Base-by-base conservation (phyloP, 1,140 invertebrate species). In the Drosophila navojoa region DNA sequence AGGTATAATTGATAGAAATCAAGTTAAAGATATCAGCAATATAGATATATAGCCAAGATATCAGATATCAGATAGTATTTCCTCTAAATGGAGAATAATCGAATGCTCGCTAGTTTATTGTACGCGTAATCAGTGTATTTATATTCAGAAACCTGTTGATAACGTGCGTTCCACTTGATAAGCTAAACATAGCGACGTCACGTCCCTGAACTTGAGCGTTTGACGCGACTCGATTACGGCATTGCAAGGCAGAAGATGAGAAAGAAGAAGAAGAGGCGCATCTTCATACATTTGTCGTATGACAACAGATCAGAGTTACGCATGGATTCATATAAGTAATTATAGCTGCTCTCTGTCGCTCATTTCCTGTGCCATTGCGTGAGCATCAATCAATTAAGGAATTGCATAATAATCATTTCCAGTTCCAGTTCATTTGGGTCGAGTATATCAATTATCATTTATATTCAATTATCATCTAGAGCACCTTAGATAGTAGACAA, bases 171-270 rank as follows among this genome's bases (percentile, higher is more conserved):
- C 19, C 7, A n/a, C 5, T 38, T 50, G 71, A 73, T 73, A 73
- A 69, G 64, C 63, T 25, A 19, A 38, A 15, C 27, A n/a, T 15
- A 29, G 16, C 52, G 42, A 57, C 70, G 70, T 73, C 57, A 55
- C 35, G 71, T 54, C 57, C 71, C 35, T 73, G 71, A 73, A 73
- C 71, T 73, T 73, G 64, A 16, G 19, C 19, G 19, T 22, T 22
- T 22, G 19, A 22, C 19, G 0, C 19, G 27, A 9, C 40, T 35
- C 19, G 27, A 9, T 57, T 35, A 57, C 35, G 25, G 2, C 55
- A 59, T 38, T 38, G 35, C 35, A 10, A 11, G 11, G 11, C 35
- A 3, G 11, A 11, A 11, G n/a, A n/a, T n/a, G n/a, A 11, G 11
- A 10, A 10, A 3, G 11, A 11, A 11, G 35, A 32, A 32, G 32